Percentiles rank a stretch among this genome's conserved stretches.
These are phyloP conservation scores for Gouania willdenowi DNA, from an alignment of 2,797 vertebrate genomes.

Conservation along the genomic window DNA sequence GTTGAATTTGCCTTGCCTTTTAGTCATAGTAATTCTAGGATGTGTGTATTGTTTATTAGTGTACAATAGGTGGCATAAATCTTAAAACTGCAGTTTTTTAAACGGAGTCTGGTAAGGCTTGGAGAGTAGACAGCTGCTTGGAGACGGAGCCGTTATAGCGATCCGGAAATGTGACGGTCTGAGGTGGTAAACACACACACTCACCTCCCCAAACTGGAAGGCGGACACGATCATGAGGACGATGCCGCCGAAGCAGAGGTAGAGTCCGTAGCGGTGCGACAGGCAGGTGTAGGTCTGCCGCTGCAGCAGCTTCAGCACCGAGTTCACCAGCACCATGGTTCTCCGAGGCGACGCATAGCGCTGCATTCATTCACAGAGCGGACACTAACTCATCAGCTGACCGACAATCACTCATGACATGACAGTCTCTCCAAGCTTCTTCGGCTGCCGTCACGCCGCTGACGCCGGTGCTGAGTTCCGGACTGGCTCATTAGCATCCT, in stretches of 20 bases:
- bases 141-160: accelerated
- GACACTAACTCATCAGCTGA: constrained; percentile 55
- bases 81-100: background rate
- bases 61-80: too few species aligned
- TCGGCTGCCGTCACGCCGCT: constrained; percentile 15
- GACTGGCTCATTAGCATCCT: constrained; percentile 6
- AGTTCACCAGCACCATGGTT: constrained; percentile 88
- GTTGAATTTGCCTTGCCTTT: too few species aligned
- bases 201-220: constrained; percentile 97
- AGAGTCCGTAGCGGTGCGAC: constrained; percentile 93
- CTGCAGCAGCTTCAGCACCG: constrained; percentile 88
- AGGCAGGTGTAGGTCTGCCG: constrained; percentile 96
- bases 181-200: too few species aligned
- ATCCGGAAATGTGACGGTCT: too few species aligned
- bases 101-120: constrained; percentile 3
- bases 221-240: constrained; percentile 95
- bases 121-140: too few species aligned
- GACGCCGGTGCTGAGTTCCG: background rate
- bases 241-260: constrained; percentile 92
- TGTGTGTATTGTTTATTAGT: too few species aligned
- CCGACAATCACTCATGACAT: constrained; percentile 54
- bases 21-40: too few species aligned
- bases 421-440: constrained; percentile 12
- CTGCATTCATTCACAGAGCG: constrained; percentile 54
- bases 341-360: constrained; percentile 58